Evolutionary conservation across 2,113 vertebrate genomes (phyloP).

Genomic region (Pardalotus punctatus): DNA sequence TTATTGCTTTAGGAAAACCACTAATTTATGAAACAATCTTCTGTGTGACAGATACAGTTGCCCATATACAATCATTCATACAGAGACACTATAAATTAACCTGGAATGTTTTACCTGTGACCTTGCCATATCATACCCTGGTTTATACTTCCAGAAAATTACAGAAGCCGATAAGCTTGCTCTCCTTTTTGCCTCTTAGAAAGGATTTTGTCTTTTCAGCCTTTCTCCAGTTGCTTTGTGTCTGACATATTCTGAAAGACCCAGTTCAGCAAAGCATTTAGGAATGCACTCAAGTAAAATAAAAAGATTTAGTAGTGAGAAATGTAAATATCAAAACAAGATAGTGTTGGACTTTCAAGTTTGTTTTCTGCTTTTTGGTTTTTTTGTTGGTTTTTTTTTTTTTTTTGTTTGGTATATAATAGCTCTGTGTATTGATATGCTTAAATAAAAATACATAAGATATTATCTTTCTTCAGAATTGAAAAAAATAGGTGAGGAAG

Average conservation of each 20-base stretch:
- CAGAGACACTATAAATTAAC: constrained; percentile 46
- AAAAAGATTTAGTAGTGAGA: background rate
- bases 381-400: background rate
- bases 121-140: constrained; percentile 38
- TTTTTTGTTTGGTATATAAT: background rate
- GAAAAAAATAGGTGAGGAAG: background rate
- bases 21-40: constrained; percentile 43
- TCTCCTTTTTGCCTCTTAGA: background rate
- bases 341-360: background rate
- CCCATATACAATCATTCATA: constrained; percentile 48
- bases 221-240: background rate
- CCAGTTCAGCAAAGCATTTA: background rate
- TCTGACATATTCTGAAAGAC: constrained; percentile 22
- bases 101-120: constrained; percentile 38
- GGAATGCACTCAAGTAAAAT: background rate
- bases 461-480: background rate
- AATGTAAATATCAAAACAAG: background rate
- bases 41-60: constrained; percentile 4
- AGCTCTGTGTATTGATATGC: background rate
- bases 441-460: background rate
- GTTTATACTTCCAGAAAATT: constrained; percentile 55
- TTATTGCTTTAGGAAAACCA: constrained; percentile 44
- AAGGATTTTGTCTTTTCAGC: background rate
- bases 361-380: rapidly evolving
- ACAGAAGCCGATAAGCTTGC: constrained; percentile 11